Percentiles rank a stretch among this genome's conserved stretches.
Evolutionary conservation across 2,113 vertebrate species (phyloP).

Genomic region (Microtus montanus): DNA sequence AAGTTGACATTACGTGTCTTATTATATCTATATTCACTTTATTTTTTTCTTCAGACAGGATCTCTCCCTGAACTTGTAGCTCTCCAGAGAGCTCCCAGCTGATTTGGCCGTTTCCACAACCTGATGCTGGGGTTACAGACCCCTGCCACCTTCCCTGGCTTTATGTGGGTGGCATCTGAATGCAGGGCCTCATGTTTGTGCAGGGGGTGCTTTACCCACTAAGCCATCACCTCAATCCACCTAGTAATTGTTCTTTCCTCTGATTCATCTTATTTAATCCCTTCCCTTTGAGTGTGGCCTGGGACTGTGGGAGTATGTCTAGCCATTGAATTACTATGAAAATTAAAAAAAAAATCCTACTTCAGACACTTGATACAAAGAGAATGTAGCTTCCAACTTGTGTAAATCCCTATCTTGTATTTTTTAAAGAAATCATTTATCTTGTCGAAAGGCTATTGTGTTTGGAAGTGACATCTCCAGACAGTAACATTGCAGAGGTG

Average conservation of each 20-base stretch:
- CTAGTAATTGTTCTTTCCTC: background rate
- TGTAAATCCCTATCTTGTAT: background rate
- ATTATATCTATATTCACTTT: background rate
- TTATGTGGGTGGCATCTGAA: background rate
- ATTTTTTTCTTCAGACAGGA: background rate
- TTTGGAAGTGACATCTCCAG: background rate
- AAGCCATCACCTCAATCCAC: background rate
- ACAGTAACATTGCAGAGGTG: background rate
- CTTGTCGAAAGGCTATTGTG: background rate
- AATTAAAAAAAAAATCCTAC: background rate
- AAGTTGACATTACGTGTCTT: background rate
- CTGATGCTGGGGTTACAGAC: background rate
- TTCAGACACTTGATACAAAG: slow-evolving; percentile 12
- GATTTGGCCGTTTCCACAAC: background rate
- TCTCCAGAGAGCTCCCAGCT: background rate
- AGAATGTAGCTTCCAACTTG: background rate
- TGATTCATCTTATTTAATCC: background rate
- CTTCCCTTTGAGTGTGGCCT: background rate
- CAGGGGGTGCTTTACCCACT: background rate
- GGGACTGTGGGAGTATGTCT: background rate
- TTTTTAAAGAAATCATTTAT: background rate
- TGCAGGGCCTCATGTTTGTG: background rate
- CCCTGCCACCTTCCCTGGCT: background rate
- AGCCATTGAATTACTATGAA: background rate
- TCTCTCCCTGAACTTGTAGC: too few species aligned